A percentile compares a stretch with the other conserved stretches of the same genome.
These are phyloP conservation scores for Xylocampa areola DNA, from an alignment of 2,888 invertebrate species.

Conservation along the genomic window DNA sequence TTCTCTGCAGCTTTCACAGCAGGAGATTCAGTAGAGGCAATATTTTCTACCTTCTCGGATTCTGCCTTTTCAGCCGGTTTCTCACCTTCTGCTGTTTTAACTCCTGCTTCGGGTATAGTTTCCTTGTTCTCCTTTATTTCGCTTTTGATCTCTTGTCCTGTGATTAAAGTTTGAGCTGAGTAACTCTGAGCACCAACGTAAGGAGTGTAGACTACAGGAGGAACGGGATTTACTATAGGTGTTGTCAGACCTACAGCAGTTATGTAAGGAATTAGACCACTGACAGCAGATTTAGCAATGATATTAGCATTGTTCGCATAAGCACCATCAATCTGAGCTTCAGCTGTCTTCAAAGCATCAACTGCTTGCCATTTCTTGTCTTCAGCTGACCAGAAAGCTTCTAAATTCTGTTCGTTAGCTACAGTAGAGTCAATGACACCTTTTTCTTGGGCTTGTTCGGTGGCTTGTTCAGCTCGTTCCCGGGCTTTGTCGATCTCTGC, in stretches of 20 bases:
- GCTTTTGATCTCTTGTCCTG: conserved; percentile 39
- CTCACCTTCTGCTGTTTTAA: conserved; percentile 47
- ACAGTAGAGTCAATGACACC: conserved; percentile 64
- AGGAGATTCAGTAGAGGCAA: conserved; percentile 25
- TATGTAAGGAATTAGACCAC: conserved; percentile 32
- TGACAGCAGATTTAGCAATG: conserved; percentile 66
- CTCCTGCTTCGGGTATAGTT: too few species aligned
- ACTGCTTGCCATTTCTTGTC: conserved; percentile 84
- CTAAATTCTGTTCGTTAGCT: conserved; percentile 70
- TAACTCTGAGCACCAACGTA: conserved; percentile 27
- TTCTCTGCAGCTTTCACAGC: conserved; percentile 43
- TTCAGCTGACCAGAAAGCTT: conserved; percentile 75
- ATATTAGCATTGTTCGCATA: conserved; percentile 69
- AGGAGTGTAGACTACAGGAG: conserved; percentile 51
- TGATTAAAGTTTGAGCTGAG: conserved; percentile 20
- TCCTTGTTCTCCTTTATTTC: conserved; percentile 61
- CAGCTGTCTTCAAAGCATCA: conserved; percentile 76
- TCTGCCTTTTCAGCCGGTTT: conserved; percentile 31
- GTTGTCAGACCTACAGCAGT: conserved; percentile 38
- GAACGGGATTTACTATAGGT: conserved; percentile 45
- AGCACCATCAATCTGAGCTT: conserved; percentile 77
- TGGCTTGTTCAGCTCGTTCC: conserved; percentile 68
- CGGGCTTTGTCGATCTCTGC: conserved; percentile 72
- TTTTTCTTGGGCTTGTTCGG: conserved; percentile 71
- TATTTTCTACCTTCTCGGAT: conserved; percentile 15